Evolutionary conservation across 2,113 vertebrate genomes (phyloP).

Genomic region (Spea multiplicata): DNA sequence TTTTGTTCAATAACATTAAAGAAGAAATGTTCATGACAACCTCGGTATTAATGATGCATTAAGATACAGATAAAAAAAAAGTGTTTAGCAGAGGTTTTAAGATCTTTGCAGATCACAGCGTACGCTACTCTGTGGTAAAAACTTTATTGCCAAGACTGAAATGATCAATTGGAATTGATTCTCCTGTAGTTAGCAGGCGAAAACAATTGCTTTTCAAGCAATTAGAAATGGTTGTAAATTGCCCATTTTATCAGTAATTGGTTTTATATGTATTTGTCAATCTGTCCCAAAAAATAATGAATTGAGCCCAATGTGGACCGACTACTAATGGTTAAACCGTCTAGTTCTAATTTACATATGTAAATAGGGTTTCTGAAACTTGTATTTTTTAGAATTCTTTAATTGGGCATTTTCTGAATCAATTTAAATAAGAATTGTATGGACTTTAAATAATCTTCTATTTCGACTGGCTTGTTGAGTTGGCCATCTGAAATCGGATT

Average conservation of each 20-base stretch:
- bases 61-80: constrained; percentile 50
- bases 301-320: constrained; percentile 11
- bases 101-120: constrained; percentile 42
- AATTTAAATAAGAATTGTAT: no score
- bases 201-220: constrained; percentile 58
- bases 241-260: constrained; percentile 51
- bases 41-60: constrained; percentile 49
- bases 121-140: constrained; percentile 49
- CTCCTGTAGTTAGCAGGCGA: constrained; percentile 51
- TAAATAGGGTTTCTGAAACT: no score
- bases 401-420: no score
- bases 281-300: constrained; percentile 22
- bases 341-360: no score
- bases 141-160: constrained; percentile 43
- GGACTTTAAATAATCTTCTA: no score
- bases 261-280: constrained; percentile 35
- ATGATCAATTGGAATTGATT: constrained; percentile 57
- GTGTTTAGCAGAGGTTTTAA: constrained; percentile 32
- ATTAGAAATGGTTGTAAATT: constrained; percentile 53
- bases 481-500: no score
- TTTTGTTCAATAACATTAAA: constrained; percentile 45
- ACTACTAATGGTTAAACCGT: neutral
- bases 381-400: no score
- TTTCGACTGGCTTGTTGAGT: no score
- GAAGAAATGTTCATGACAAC: constrained; percentile 25